A percentile compares a stretch with the other conserved stretches of the same genome.
phyloP scores from a whole-genome alignment of 1,140 invertebrate genomes.

The Dinothrombium tinctorium region DNA sequence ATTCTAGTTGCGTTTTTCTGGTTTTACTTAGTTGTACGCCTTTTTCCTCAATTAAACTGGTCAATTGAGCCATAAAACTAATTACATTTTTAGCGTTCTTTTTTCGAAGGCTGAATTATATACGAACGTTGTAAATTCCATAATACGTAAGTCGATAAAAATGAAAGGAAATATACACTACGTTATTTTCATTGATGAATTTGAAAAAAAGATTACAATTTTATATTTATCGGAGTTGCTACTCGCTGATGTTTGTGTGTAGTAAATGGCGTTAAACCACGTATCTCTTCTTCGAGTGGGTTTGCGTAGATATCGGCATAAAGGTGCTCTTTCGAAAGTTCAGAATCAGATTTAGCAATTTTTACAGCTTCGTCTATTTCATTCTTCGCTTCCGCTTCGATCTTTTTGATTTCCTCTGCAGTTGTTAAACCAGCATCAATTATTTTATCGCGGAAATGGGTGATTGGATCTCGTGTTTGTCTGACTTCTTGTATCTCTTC shows the following conservation, averaged over 20 bases:
- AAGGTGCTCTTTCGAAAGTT: slow-evolving; percentile 56
- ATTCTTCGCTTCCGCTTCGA: slow-evolving; percentile 55
- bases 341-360: slow-evolving; percentile 45
- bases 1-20: too few relatives aligned
- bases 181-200: too few relatives aligned
- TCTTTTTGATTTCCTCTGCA: slow-evolving; percentile 55
- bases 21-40: too few relatives aligned
- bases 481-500: slow-evolving; percentile 78
- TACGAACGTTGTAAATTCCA: too few relatives aligned
- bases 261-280: slow-evolving; percentile 33
- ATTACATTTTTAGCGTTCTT: too few relatives aligned
- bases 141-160: too few relatives aligned
- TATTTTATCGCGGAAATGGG: slow-evolving; percentile 45
- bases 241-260: slow-evolving; percentile 27
- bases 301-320: slow-evolving; percentile 60
- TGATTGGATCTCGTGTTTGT: slow-evolving; percentile 64
- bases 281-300: slow-evolving; percentile 34
- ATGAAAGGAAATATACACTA: too few relatives aligned
- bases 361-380: slow-evolving; percentile 62
- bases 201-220: too few relatives aligned
- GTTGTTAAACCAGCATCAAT: slow-evolving; percentile 37
- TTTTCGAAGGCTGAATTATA: too few relatives aligned
- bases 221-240: slow-evolving; percentile 26
- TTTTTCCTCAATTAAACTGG: too few relatives aligned
- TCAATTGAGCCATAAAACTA: too few relatives aligned